These are phyloP conservation scores for Mormyrus iriodes DNA, from an alignment of 2,113 vertebrate species.

Conservation along the genomic window DNA sequence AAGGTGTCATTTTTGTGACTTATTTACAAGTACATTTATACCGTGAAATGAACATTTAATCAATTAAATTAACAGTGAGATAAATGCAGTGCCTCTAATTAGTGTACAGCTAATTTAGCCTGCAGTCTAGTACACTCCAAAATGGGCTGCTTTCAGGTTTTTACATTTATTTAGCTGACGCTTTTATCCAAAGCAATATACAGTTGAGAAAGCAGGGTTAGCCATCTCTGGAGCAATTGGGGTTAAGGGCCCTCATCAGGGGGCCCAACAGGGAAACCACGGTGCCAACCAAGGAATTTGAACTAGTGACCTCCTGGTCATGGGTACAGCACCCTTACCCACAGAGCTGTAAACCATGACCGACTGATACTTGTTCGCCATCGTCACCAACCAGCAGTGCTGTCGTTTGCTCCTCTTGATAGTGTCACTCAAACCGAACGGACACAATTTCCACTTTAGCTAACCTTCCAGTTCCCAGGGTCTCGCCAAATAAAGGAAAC, in stretches of 20 bases:
- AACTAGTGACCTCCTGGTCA: neutral
- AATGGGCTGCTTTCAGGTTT: neutral
- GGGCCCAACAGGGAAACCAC: neutral
- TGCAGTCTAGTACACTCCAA: neutral
- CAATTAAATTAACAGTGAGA: neutral
- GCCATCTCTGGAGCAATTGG: neutral
- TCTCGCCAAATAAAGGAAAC: constrained; percentile 39
- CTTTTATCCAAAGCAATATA: neutral
- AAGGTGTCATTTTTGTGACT: neutral
- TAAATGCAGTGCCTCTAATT: neutral
- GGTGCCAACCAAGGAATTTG: neutral
- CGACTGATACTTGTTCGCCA: neutral
- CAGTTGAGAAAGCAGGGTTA: neutral
- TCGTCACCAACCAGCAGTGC: neutral
- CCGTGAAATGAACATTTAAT: neutral
- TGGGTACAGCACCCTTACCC: neutral
- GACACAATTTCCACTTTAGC: neutral
- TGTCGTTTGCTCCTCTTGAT: neutral
- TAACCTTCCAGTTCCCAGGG: neutral
- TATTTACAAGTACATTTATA: neutral
- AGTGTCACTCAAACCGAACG: neutral
- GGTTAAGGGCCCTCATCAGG: neutral
- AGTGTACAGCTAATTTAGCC: neutral
- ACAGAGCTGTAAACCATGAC: neutral
- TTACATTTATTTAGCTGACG: neutral